These are phyloP conservation scores for Linnaemya vulpina DNA, from an alignment of 2,888 invertebrate genomes.

Conservation along the genomic window DNA sequence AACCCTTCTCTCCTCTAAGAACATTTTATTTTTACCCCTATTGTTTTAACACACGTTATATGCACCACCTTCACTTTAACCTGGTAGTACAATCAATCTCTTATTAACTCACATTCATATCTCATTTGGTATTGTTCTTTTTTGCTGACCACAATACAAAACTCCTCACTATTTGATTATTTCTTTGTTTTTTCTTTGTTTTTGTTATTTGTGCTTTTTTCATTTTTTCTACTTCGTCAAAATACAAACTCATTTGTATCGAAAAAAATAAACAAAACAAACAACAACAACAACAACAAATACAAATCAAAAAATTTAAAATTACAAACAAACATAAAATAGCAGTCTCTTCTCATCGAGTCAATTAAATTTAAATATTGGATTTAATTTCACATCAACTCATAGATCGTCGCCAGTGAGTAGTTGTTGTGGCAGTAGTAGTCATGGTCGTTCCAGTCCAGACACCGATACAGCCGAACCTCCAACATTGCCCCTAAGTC, in stretches of 20 bases:
- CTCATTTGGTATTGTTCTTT: neutral
- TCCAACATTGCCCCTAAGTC: conserved; percentile 83
- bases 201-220: conserved; percentile 59
- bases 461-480: conserved; percentile 82
- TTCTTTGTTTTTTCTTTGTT: conserved; percentile 74
- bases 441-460: conserved; percentile 83
- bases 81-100: conserved; percentile 1
- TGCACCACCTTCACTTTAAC: conserved; percentile 23
- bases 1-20: neutral
- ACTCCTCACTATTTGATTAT: conserved; percentile 61
- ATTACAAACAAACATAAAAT: conserved; percentile 69
- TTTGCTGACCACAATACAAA: conserved; percentile 38
- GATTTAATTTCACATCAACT: conserved; percentile 83
- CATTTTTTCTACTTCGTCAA: conserved; percentile 47
- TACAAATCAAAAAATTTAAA: conserved; percentile 41
- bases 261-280: conserved; percentile 25
- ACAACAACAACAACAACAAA: conserved; percentile 51
- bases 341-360: conserved; percentile 83
- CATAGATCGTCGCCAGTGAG: conserved; percentile 84
- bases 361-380: conserved; percentile 83
- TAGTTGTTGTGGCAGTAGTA: conserved; percentile 84
- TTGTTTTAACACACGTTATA: conserved; percentile 17
- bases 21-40: neutral
- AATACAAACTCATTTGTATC: conserved; percentile 31
- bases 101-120: conserved; percentile 34